Percentiles rank a stretch among this genome's conserved stretches.
phyloP scores from a whole-genome alignment of 2,888 invertebrate genomes.

The Drosophila melanosoma region DNA sequence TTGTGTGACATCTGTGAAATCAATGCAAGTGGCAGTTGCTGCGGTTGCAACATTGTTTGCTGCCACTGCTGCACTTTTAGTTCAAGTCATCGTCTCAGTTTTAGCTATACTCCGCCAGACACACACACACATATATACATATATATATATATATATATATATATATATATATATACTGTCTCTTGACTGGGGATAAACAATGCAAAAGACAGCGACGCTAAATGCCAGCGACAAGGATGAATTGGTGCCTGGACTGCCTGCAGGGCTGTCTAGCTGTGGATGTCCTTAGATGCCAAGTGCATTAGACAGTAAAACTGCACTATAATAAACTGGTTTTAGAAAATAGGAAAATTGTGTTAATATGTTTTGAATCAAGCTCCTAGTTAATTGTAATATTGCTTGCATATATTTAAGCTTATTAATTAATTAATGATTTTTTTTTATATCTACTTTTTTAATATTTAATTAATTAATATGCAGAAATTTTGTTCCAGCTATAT shows the following conservation, averaged over 20 bases:
- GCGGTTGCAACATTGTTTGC: constrained; percentile 73
- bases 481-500: not conserved
- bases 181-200: constrained; percentile 58
- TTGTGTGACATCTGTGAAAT: constrained; percentile 40
- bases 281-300: constrained; percentile 47
- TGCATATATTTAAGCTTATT: not conserved
- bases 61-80: constrained; percentile 33
- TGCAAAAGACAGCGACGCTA: constrained; percentile 50
- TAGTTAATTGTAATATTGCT: not conserved
- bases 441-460: too few species aligned
- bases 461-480: too few species aligned
- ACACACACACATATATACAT: not conserved
- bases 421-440: not conserved
- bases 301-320: constrained; percentile 38
- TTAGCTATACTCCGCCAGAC: constrained; percentile 7
- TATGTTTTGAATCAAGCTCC: not conserved
- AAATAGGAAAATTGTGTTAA: not conserved
- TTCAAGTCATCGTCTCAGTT: constrained; percentile 3
- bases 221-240: constrained; percentile 65
- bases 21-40: constrained; percentile 68
- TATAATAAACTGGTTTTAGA: not conserved
- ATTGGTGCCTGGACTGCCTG: constrained; percentile 34
- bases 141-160: too few species aligned
- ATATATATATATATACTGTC: not conserved
- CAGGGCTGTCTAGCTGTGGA: constrained; percentile 10